Base-by-base conservation (phyloP, 2,797 vertebrate species). In the Parauchenoglanis punctatus region DNA sequence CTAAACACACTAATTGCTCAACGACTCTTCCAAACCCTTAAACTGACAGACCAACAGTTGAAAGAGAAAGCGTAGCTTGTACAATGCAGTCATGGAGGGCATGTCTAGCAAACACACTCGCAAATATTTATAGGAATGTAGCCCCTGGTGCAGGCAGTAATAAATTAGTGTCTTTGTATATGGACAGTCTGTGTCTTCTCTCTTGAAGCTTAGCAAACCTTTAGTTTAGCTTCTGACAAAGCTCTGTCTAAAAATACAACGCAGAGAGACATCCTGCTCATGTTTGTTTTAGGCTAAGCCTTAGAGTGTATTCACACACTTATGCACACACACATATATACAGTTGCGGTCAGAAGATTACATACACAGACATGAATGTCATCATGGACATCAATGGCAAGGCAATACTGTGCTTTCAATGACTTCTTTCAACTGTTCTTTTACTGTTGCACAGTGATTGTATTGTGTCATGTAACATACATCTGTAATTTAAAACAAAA, bases 1-100 rank as follows among this genome's bases (percentile, higher is more conserved):
- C 89, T 92, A 84, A 91, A 92, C 91, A 91, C 56, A n/a, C 88
- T 94, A 93, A 93, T 92, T 93, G 88, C 89, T n/a, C 83, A 82
- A 63, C 8, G 44, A 58, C 58, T 49, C 58, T 54, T 61, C 54
- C 59, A n/a, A 82, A 15, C 54, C 40, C 40, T 70, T 83, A 28
- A 78, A 67, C 84, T 81, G 49, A 59, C 44, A 80, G 61, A 85
- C 82, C 75, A 49, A 54, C 28, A 13, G 8, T 4, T 28, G 63
- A 88, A 89, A 82, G 83, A 88, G 89, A 72, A 68, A 58, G 31
- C 18, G 10, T 28, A 54, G 31, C 28, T 25, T 5, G 3, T 83
- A 73, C 12, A 28, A 61, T 83, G 17, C 8, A 76, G 31, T 25
- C 11, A 83, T 52, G 5, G 6, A 18, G 23, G 25, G 35, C 44